Evolutionary conservation across 2,113 vertebrate genomes (phyloP).

Genomic region (Ctenomys sociabilis): DNA sequence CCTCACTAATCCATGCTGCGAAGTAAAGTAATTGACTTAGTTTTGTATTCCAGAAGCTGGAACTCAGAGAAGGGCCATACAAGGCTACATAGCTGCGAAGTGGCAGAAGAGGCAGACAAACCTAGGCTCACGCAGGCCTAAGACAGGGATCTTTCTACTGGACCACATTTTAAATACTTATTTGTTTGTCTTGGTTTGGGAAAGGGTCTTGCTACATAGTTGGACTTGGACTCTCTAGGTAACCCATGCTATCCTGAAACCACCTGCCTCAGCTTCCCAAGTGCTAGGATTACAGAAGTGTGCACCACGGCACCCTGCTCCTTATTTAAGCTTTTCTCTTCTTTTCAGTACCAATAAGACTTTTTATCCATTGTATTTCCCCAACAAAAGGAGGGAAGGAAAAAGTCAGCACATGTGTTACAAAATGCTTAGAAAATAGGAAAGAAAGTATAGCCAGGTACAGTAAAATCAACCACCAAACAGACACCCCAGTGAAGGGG

Average conservation of each 20-base stretch:
- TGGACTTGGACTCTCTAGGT: neutral
- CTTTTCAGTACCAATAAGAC: too few relatives aligned
- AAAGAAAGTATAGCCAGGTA: too few relatives aligned
- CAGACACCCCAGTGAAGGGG: too few relatives aligned
- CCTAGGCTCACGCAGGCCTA: neutral
- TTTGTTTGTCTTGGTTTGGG: neutral
- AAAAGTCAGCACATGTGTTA: too few relatives aligned
- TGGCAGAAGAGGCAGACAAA: neutral
- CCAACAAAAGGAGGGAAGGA: too few relatives aligned
- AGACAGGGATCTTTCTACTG: neutral
- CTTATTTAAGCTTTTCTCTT: neutral
- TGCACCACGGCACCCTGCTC: neutral
- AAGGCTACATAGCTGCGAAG: neutral
- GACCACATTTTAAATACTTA: neutral
- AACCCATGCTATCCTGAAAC: neutral
- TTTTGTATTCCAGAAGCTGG: constrained; percentile 45
- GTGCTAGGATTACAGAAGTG: neutral
- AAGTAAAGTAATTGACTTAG: constrained; percentile 7
- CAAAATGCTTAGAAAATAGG: too few relatives aligned
- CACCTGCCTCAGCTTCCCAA: neutral
- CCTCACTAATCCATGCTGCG: neutral
- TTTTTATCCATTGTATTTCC: too few relatives aligned
- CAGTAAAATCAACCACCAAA: too few relatives aligned
- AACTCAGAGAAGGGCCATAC: neutral
- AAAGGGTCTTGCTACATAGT: neutral